Base-by-base conservation (phyloP, 53 echinoderm and acorn worm genomes). In the Luidia sarsii region DNA sequence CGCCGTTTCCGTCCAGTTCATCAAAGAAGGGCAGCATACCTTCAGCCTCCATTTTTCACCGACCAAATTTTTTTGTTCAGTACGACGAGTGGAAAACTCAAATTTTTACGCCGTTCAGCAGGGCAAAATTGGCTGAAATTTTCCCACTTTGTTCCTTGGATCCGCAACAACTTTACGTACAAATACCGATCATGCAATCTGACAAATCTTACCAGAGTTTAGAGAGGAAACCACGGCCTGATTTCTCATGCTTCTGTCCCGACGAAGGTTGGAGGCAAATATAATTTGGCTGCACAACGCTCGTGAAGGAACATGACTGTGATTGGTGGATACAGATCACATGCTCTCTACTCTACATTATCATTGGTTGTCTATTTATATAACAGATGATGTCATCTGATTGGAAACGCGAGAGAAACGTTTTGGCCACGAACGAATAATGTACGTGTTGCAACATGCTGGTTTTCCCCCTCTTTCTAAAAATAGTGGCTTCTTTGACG, bases 271-370 rank as follows among this genome's bases (percentile, higher is more conserved):
- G n/a, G n/a, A n/a, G n/a, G n/a, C n/a, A n/a, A n/a, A n/a, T n/a
- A n/a, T n/a, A n/a, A n/a, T n/a, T n/a, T n/a, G n/a, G n/a, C n/a
- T n/a, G n/a, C n/a, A n/a, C n/a, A 55, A 52, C 10, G 0, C 8
- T 0, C 9, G 35, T 18, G 0, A 14, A 8, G n/a, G n/a, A n/a
- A n/a, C n/a, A n/a, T n/a, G n/a, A n/a, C n/a, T n/a, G 2, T 60
- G 77, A 77, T 77, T 77, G 77, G 77, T 46, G 32, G 45, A 46
- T 13, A 35, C 3, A 1, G 32, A 61, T 62, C 77, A 77, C 77
- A 48, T 62, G 77, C 10, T 33, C 3, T 29, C 27, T 34, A n/a
- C 7, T 24, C 31, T 3, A 8, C 46, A 41, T 30, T 5, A 8
- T 43, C 43, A 60, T 77, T 60, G 77, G 60, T 11, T 46, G 32